phyloP scores from a whole-genome alignment of 2,797 vertebrate species.

The Spheniscus humboldti region DNA sequence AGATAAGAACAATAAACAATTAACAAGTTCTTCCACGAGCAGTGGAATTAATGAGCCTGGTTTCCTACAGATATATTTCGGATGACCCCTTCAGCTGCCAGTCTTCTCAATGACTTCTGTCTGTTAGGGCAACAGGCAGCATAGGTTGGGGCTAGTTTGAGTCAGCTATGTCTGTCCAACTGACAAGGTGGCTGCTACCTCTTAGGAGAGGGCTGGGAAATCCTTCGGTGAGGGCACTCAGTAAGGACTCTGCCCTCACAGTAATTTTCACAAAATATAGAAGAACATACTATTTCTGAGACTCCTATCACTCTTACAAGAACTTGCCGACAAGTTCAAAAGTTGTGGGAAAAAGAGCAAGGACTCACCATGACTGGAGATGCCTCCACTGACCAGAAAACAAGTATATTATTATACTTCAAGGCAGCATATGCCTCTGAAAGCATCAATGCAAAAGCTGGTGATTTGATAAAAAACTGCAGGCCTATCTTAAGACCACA shows the following conservation, averaged over 20 bases:
- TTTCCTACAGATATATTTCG: not conserved
- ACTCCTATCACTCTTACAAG: not conserved
- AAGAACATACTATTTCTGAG: not conserved
- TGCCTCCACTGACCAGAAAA: not conserved
- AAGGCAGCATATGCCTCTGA: not conserved
- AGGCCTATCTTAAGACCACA: not conserved
- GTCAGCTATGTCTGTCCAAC: not conserved
- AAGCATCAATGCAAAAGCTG: not conserved
- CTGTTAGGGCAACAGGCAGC: not conserved
- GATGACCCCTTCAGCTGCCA: not conserved
- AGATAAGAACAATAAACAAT: slow-evolving; percentile 21
- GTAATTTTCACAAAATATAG: not conserved
- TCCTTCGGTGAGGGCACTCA: not conserved
- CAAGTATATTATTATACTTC: not conserved
- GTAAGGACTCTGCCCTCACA: not conserved
- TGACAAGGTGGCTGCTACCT: not conserved
- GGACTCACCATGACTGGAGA: not conserved
- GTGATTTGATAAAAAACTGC: not conserved
- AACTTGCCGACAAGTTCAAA: not conserved
- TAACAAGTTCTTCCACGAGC: not conserved
- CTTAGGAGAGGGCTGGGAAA: not conserved
- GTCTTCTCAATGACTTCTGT: not conserved
- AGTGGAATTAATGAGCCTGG: not conserved
- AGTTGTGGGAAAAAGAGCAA: not conserved
- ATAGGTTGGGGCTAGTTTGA: not conserved